Evolutionary conservation across 2,888 invertebrate genomes (phyloP).

Genomic region (Pedicia rivosa): DNA sequence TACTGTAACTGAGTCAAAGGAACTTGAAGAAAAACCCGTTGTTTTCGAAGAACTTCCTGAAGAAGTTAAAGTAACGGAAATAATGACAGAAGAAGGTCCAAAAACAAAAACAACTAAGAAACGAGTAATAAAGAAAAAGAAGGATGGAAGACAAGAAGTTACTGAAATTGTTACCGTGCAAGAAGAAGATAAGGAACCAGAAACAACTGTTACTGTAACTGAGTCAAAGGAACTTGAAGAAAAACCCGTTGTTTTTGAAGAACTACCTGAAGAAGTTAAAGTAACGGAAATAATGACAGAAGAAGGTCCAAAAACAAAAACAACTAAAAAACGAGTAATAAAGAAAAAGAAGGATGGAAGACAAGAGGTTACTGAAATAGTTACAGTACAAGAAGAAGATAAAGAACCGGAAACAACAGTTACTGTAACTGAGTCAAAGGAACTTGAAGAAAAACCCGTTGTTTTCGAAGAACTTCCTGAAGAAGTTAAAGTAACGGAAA

Average conservation of each 20-base stretch:
- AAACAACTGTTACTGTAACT: slow-evolving; percentile 12
- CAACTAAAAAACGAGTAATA: slow-evolving; percentile 19
- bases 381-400: slow-evolving; percentile 23
- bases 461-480: slow-evolving; percentile 11
- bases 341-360: slow-evolving; percentile 23
- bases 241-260: slow-evolving; percentile 8
- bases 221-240: too few species aligned
- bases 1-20: not conserved
- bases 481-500: slow-evolving; percentile 20
- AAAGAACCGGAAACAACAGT: slow-evolving; percentile 23
- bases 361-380: slow-evolving; percentile 25
- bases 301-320: slow-evolving; percentile 18
- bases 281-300: slow-evolving; percentile 17
- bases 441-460: slow-evolving; percentile 20
- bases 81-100: slow-evolving; percentile 14
- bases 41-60: slow-evolving; percentile 11
- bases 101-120: slow-evolving; percentile 22
- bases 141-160: slow-evolving; percentile 24
- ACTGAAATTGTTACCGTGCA: slow-evolving; percentile 27
- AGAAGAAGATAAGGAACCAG: slow-evolving; percentile 27
- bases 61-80: slow-evolving; percentile 20
- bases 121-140: slow-evolving; percentile 23
- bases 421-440: slow-evolving; percentile 19
- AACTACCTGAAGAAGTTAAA: slow-evolving; percentile 17
- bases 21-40: slow-evolving; percentile 8